Percentiles rank a stretch among this genome's conserved stretches.
Evolutionary conservation across 1,140 invertebrate species (phyloP).

Genomic region (Nylanderia fulva): DNA sequence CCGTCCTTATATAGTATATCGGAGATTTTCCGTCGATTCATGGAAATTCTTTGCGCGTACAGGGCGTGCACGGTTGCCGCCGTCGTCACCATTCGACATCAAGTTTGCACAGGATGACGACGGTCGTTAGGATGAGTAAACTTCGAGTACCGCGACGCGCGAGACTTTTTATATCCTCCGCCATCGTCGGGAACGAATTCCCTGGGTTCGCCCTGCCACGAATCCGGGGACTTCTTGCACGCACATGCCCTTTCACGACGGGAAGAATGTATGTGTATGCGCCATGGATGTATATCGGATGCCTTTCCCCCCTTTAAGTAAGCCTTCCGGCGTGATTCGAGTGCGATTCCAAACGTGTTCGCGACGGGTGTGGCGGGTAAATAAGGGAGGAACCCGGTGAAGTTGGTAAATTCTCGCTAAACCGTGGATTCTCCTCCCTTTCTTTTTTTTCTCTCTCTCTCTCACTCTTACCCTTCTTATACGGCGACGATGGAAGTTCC

Average conservation of each 20-base stretch:
- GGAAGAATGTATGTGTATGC: background rate
- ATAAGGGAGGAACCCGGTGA: slow-evolving; percentile 16
- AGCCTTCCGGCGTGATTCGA: slow-evolving; percentile 55
- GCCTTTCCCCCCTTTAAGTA: background rate
- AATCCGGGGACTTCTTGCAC: slow-evolving; percentile 2
- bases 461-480: background rate
- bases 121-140: slow-evolving; percentile 70
- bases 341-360: slow-evolving; percentile 49
- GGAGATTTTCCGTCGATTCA: background rate
- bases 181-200: slow-evolving; percentile 38
- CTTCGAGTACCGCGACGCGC: slow-evolving; percentile 55
- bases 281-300: background rate
- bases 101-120: slow-evolving; percentile 69
- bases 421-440: slow-evolving; percentile 2
- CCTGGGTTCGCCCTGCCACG: slow-evolving; percentile 17
- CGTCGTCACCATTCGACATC: slow-evolving; percentile 36
- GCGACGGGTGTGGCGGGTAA: slow-evolving; percentile 42
- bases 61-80: background rate
- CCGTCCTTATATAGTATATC: background rate
- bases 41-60: slow-evolving; percentile 14
- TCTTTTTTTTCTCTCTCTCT: background rate
- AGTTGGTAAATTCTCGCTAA: slow-evolving; percentile 53
- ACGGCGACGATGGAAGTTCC: background rate
- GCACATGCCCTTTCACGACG: slow-evolving; percentile 36
- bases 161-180: slow-evolving; percentile 56